Base-by-base conservation (phyloP, 2,113 vertebrate species). In the Crotalus horridus region DNA sequence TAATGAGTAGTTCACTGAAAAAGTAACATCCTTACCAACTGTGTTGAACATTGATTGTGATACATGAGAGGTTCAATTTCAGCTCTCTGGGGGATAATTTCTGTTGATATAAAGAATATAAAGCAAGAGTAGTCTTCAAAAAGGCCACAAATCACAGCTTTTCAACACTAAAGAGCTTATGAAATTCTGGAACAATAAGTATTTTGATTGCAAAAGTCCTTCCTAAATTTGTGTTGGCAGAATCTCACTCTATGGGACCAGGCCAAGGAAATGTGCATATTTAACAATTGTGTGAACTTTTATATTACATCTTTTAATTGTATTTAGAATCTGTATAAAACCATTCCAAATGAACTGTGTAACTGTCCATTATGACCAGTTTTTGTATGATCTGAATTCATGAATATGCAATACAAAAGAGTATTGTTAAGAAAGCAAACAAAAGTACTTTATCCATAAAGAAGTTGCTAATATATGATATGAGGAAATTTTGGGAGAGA, bases 181-280 rank as follows among this genome's bases (percentile, higher is more conserved):
- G 93, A 89, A 91, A 89, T 91, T 46, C 56, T 89, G 87, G 58
- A 64, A 33, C 43, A 39, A 17, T 53, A 55, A 61, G 21, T 53
- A 48, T 51, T n/a, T 53, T 91, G 46, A 20, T 91, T 89, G 56
- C 33, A 91, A 33, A 89, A 91, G 46, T 89, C 89, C 26, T 54
- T 91, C 43, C 23, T 86, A 89, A 91, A 85, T 89, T 29, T 93
- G 23, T 93, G 51, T 91, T 85, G 90, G 43, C 23, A 39, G 24
- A 23, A 85, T 46, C 64, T 89, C 29, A 13, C 33, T 20, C 33
- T 86, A 20, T 39, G 48, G 55, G 24, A 33, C 4, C 56, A 89
- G 48, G 69, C n/a, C 54, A 61, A 89, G 48, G 69, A 89, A 89
- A 85, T 3, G 46, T 23, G 29, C 90, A 91, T 87, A 55, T 29